Evolutionary conservation across 2,797 vertebrate species (phyloP).

Genomic region (Takifugu ocellatus): DNA sequence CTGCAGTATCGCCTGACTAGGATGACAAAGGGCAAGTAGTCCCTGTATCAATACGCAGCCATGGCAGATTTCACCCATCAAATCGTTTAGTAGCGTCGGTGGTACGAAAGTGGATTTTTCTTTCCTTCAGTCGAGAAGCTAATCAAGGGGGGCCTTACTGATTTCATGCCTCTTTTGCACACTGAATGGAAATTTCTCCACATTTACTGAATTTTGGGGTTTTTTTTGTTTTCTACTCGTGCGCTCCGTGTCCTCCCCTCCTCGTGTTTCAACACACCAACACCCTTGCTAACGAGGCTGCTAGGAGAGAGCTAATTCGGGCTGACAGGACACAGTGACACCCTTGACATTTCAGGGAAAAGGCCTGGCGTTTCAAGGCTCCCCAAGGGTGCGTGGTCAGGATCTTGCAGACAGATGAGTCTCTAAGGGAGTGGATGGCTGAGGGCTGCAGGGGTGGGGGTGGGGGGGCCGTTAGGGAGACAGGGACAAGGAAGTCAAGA

Average conservation of each 20-base stretch:
- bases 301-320: slow-evolving; percentile 66
- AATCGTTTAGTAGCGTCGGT: too few relatives aligned
- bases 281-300: slow-evolving; percentile 57
- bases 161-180: too few relatives aligned
- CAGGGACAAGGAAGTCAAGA: slow-evolving; percentile 23
- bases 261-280: slow-evolving; percentile 36
- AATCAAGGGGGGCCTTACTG: too few relatives aligned
- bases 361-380: slow-evolving; percentile 56
- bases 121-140: slow-evolving; percentile 1
- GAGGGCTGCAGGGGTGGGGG: slow-evolving; percentile 28
- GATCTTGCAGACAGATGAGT: slow-evolving; percentile 57
- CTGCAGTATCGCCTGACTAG: neutral
- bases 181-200: slow-evolving; percentile 30
- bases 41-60: slow-evolving; percentile 3
- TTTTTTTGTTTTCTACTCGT: slow-evolving; percentile 5
- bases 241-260: slow-evolving; percentile 22
- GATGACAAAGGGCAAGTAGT: slow-evolving; percentile 15
- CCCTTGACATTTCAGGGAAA: slow-evolving; percentile 74
- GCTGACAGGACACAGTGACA: slow-evolving; percentile 73
- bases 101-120: neutral
- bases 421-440: slow-evolving; percentile 45
- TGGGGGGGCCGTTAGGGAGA: slow-evolving; percentile 29
- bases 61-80: slow-evolving; percentile 1
- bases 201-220: slow-evolving; percentile 21
- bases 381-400: slow-evolving; percentile 62